These are phyloP conservation scores for Pristionchus arcanus DNA, from an alignment of 2,888 invertebrate genomes.

Conservation along the genomic window DNA sequence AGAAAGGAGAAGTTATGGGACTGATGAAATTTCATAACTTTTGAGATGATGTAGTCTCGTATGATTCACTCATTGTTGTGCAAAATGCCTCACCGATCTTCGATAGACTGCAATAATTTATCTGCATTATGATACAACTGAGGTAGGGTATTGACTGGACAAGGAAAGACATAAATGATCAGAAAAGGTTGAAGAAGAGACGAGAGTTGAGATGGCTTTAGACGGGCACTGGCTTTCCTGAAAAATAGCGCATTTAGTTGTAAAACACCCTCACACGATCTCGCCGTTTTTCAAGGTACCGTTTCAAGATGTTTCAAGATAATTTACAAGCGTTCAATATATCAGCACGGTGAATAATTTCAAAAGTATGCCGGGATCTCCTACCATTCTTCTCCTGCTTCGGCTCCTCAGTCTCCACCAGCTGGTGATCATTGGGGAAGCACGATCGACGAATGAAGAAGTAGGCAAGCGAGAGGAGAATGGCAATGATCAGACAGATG, in stretches of 20 bases:
- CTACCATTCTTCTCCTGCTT: background rate
- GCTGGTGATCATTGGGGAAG: background rate
- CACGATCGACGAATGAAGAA: constrained; percentile 3
- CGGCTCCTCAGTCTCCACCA: background rate
- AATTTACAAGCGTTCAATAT: no score
- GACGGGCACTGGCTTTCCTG: background rate
- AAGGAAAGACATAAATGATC: background rate
- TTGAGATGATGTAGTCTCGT: background rate
- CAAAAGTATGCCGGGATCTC: no score
- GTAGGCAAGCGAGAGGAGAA: background rate
- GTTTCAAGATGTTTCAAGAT: no score
- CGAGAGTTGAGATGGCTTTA: background rate
- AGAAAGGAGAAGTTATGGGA: background rate
- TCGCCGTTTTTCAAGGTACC: no score
- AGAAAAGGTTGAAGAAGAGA: background rate
- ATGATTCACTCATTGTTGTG: background rate
- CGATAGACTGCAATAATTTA: background rate
- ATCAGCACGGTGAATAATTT: no score
- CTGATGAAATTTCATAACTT: no score
- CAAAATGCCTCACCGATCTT: no score
- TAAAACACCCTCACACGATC: no score
- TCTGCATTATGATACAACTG: background rate
- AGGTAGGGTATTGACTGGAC: background rate
- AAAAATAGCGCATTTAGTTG: background rate
- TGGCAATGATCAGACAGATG: background rate